Percentiles rank a stretch among this genome's conserved stretches.
phyloP scores from a whole-genome alignment of 2,888 invertebrate species.

The Brachycybe producta region DNA sequence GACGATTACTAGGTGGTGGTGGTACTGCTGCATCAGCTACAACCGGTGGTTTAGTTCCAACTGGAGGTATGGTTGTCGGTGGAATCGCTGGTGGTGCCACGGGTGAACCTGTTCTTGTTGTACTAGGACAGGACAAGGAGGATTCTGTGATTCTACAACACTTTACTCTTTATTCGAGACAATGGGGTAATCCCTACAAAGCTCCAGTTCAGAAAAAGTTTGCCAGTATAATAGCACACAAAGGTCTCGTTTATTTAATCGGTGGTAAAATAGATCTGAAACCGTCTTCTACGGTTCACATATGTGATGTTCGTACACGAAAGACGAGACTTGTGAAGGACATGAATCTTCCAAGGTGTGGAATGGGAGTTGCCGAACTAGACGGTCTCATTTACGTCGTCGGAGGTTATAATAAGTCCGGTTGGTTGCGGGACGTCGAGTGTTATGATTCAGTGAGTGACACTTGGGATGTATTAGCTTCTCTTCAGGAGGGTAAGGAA shows the following conservation, averaged over 20 bases:
- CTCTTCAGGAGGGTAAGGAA: slow-evolving; percentile 18
- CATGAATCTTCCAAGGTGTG: slow-evolving; percentile 18
- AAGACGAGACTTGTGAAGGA: not conserved
- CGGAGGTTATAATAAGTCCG: slow-evolving; percentile 17
- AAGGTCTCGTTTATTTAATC: slow-evolving; percentile 7
- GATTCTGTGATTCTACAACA: slow-evolving; percentile 11
- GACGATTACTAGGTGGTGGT: too few species aligned
- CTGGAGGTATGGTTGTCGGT: not conserved
- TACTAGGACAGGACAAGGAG: slow-evolving; percentile 14
- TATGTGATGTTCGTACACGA: not conserved
- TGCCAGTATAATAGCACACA: slow-evolving; percentile 9
- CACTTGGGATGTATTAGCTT: slow-evolving; percentile 15
- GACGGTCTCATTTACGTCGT: slow-evolving; percentile 18
- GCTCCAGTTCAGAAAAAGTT: slow-evolving; percentile 11
- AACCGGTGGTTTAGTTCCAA: too few species aligned
- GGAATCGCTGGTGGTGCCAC: not conserved
- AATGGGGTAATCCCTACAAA: slow-evolving; percentile 10
- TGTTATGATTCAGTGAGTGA: slow-evolving; percentile 15
- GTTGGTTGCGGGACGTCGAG: slow-evolving; percentile 18
- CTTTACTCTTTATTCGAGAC: not conserved
- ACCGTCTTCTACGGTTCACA: slow-evolving; percentile 9
- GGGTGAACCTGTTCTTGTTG: slow-evolving; percentile 7
- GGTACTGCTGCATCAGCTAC: too few species aligned
- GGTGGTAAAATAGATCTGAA: slow-evolving; percentile 12
- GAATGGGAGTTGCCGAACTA: slow-evolving; percentile 17